Evolutionary conservation across 2,888 invertebrate genomes (phyloP).

Genomic region (Callyntrura sp.): DNA sequence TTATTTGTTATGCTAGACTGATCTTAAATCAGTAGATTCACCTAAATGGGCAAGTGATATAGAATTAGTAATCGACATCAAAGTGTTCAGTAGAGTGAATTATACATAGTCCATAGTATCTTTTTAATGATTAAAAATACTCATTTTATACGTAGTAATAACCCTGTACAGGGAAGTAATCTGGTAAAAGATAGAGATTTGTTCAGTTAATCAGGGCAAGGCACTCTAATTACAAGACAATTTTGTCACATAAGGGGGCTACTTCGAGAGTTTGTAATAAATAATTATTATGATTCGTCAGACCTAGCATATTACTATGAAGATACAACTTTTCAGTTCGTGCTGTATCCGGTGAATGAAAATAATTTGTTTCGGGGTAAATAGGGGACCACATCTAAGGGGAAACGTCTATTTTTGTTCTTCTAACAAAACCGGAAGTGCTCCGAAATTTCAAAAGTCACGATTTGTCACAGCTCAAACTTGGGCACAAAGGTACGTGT

Average conservation of each 20-base stretch:
- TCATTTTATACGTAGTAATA: constrained; percentile 45
- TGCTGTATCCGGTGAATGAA: too few species aligned
- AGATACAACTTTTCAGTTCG: too few species aligned
- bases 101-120: neutral
- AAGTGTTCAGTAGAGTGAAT: neutral
- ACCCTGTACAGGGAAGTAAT: constrained; percentile 63
- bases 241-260: constrained; percentile 46
- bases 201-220: constrained; percentile 61
- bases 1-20: too few species aligned
- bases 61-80: neutral
- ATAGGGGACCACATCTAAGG: too few species aligned
- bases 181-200: constrained; percentile 51
- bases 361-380: too few species aligned
- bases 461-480: too few species aligned
- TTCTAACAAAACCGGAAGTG: too few species aligned
- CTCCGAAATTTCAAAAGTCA: too few species aligned
- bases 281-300: neutral
- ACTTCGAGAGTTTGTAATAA: constrained; percentile 34
- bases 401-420: too few species aligned
- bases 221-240: constrained; percentile 62
- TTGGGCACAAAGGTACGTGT: too few species aligned
- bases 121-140: constrained; percentile 38
- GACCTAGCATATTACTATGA: too few species aligned
- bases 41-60: neutral
- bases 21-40: too few species aligned